phyloP scores from a whole-genome alignment of 2,888 invertebrate species.

The Phoenoteleia sp. region DNA sequence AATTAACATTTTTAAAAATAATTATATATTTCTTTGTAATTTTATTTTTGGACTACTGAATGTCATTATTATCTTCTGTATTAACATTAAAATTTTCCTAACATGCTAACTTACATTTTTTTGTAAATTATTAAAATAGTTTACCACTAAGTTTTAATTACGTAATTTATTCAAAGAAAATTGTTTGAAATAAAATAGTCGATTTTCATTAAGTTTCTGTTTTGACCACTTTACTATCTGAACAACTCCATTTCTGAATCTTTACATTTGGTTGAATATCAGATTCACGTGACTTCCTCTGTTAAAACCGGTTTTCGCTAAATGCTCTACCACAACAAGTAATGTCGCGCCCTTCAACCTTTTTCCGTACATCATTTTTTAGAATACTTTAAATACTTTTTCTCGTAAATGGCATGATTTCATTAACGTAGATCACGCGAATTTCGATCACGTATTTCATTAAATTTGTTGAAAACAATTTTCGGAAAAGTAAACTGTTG shows the following conservation, averaged over 20 bases:
- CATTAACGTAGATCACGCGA: not conserved
- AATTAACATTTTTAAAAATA: no score
- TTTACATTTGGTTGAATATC: slow-evolving; percentile 60
- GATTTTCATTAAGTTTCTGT: not conserved
- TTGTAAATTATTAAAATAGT: no score
- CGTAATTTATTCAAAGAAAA: not conserved
- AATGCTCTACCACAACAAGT: slow-evolving; percentile 63
- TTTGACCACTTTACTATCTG: slow-evolving; percentile 7
- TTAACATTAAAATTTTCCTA: no score
- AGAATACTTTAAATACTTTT: slow-evolving; percentile 39
- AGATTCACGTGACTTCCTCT: slow-evolving; percentile 65
- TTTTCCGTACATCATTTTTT: slow-evolving; percentile 59
- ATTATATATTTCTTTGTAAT: no score
- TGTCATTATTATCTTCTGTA: no score
- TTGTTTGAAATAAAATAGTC: not conserved
- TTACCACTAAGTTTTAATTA: no score
- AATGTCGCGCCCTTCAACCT: slow-evolving; percentile 67
- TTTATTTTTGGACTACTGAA: no score
- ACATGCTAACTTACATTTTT: no score
- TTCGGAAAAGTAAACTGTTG: no score
- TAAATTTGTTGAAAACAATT: no score
- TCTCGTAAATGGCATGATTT: not conserved
- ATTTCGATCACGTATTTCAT: no score
- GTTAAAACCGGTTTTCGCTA: slow-evolving; percentile 75
- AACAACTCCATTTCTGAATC: slow-evolving; percentile 47